These are phyloP conservation scores for Lithobates sylvaticus DNA, from an alignment of 2,797 vertebrate genomes.

Conservation along the genomic window DNA sequence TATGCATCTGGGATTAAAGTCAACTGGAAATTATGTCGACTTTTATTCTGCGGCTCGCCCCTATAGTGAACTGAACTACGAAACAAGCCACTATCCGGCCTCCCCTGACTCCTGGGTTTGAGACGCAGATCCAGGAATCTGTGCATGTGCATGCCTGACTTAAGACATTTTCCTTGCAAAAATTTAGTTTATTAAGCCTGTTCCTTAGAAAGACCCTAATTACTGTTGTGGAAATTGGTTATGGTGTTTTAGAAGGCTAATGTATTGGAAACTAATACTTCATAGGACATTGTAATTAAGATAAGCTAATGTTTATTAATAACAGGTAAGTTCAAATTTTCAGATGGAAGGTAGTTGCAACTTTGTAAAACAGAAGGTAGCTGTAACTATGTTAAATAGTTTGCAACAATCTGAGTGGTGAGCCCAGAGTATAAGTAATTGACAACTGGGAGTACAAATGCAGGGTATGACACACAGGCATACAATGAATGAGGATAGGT, in stretches of 20 bases:
- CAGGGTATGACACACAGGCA: conserved; percentile 57
- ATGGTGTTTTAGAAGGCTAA: conserved; percentile 74
- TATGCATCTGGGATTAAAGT: conserved; percentile 99
- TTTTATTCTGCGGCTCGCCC: conserved; percentile 98
- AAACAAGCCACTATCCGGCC: conserved; percentile 98
- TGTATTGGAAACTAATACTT: conserved; percentile 65
- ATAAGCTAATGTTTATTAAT: conserved; percentile 16
- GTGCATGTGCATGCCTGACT: conserved; percentile 99
- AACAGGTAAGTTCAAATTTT: conserved; percentile 64
- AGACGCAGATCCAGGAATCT: conserved; percentile 79
- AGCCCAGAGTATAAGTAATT: conserved; percentile 26
- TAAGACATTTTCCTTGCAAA: conserved; percentile 83
- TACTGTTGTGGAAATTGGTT: conserved; percentile 72
- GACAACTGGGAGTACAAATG: conserved; percentile 60
- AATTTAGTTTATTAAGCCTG: conserved; percentile 87
- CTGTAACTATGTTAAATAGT: conserved; percentile 9
- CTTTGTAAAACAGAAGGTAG: background rate
- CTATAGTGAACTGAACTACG: conserved; percentile 98
- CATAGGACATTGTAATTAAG: conserved; percentile 52
- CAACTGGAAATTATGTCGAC: conserved; percentile 97
- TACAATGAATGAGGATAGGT: conserved; percentile 70
- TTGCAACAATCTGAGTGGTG: background rate
- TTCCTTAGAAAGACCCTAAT: conserved; percentile 81
- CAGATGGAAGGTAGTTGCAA: background rate
- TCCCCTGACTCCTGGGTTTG: conserved; percentile 99